phyloP scores from a whole-genome alignment of 1,140 invertebrate genomes.

The Metopolophium dirhodum region DNA sequence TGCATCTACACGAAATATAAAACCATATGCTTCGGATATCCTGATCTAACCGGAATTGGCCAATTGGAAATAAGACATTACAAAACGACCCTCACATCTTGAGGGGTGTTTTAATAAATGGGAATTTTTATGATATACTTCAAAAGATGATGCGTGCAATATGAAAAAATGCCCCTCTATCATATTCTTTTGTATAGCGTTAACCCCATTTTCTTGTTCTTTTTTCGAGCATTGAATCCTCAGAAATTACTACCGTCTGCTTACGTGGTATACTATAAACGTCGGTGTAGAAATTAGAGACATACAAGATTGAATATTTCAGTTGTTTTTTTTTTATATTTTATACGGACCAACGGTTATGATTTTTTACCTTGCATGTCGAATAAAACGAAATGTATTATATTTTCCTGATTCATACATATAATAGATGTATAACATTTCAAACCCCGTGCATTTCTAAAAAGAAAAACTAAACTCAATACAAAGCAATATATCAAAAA shows the following conservation, averaged over 20 bases:
- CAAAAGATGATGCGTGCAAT: conserved; percentile 54
- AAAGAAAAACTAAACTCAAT: conserved; percentile 30
- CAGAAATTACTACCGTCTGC: conserved; percentile 46
- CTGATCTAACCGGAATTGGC: conserved; percentile 56
- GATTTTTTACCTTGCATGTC: conserved; percentile 7
- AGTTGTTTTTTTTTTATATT: conserved; percentile 39
- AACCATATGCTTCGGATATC: conserved; percentile 51
- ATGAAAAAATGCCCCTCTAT: conserved; percentile 55
- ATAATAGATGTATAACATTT: background rate
- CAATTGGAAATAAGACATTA: conserved; percentile 56
- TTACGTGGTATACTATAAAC: background rate
- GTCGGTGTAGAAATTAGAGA: conserved; percentile 37
- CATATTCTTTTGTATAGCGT: conserved; percentile 46
- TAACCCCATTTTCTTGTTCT: conserved; percentile 55
- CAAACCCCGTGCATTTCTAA: background rate
- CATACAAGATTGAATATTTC: conserved; percentile 31
- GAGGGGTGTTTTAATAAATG: conserved; percentile 44
- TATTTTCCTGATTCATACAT: background rate
- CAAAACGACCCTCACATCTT: conserved; percentile 46
- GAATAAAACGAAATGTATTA: conserved; percentile 50
- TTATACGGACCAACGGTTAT: conserved; percentile 38
- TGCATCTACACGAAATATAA: conserved; percentile 18
- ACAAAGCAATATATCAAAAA: conserved; percentile 19
- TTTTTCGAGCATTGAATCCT: conserved; percentile 20
- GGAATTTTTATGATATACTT: conserved; percentile 56